Evolutionary conservation across 2,113 vertebrate genomes (phyloP), one percentile per base, ranked within the genome.

Genomic region (Notothenia coriiceps): DNA sequence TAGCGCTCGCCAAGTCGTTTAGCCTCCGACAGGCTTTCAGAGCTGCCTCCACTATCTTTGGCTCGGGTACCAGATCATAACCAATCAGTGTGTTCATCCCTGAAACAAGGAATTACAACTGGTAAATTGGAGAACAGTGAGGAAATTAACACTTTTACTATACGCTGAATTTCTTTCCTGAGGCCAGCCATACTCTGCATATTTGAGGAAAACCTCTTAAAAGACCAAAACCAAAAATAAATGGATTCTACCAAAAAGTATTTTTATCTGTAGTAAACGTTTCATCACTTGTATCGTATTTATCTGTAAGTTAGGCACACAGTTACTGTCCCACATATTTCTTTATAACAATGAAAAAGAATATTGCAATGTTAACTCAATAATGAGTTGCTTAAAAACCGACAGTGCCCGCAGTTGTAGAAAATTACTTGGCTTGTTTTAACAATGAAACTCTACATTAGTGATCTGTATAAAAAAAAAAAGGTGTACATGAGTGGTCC

Each of bases 1-100:
- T 95, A 18, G 98, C 96, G 44, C 96, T 98, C 89, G 97, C 98
- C 75, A 99, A 94, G 91, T 99, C 98, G 1, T 99, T 94, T 95
- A 99, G 89, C 90, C 98, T 96, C 79, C 98, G 92, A 94, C 98
- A 99, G 2, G 98, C 98, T 87, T 95, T 89, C 83, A 99, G 94
- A 43, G 97, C 98, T 33, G 98, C 97, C n/a, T 98, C 98, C 0
- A 99, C 88, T 82, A 99, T 99, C 91, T 99, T 99, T 84, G 98
- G 98, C 91, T 99, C 98, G 0, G 98, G 98, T 85, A 99, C 97
- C 89, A 99, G 92, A 91, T 99, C 98, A 4, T 98, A 99, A n/a
- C 96, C 95, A 74, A 98, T 96, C 60, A 99, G 92, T 0, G 98
- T 98, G 91, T 99, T 99, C 93, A 99, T 95, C 35, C 98, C 98